A percentile compares a stretch with the other conserved stretches of the same genome.
Conservation (phyloP, 2,113 vertebrate species). For the Eptesicus fuscus region DNA sequence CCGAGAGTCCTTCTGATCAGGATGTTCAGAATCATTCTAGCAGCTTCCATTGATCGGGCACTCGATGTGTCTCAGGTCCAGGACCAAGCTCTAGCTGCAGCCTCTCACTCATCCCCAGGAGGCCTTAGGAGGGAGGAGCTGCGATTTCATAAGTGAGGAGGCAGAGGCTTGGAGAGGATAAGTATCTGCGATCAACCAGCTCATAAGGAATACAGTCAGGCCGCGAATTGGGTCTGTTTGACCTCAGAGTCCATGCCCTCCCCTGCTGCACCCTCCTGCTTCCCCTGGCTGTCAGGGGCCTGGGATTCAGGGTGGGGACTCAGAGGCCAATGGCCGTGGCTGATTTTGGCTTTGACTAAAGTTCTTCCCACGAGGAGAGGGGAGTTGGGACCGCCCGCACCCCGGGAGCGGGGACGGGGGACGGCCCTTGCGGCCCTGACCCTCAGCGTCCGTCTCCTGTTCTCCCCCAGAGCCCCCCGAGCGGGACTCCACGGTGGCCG, state of each 20-base stretch:
- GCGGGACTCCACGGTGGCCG: conserved; percentile 94
- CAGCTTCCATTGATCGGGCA: not conserved
- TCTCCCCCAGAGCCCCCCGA: conserved; percentile 88
- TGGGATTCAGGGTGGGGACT: not conserved
- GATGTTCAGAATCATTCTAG: not conserved
- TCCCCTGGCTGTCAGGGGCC: not conserved
- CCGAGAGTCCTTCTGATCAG: too few relatives aligned
- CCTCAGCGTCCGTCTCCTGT: not conserved
- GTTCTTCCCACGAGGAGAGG: not conserved
- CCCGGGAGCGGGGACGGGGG: not conserved
- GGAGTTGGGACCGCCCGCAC: rapidly evolving
- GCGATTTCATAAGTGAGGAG: not conserved
- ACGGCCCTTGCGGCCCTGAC: rapidly evolving
- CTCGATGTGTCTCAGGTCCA: not conserved
- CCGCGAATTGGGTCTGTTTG: not conserved
- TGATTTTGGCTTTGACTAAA: not conserved
- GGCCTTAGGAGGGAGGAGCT: not conserved
- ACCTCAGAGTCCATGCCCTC: not conserved
- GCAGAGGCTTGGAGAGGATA: not conserved
- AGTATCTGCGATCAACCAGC: not conserved
- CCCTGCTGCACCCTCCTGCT: too few relatives aligned
- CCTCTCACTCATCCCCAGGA: not conserved
- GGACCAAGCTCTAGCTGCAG: too few relatives aligned
- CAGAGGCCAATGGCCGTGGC: not conserved
- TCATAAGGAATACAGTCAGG: not conserved